Evolutionary conservation across 1,140 invertebrate species (phyloP).

Genomic region (Drosophila elegans): DNA sequence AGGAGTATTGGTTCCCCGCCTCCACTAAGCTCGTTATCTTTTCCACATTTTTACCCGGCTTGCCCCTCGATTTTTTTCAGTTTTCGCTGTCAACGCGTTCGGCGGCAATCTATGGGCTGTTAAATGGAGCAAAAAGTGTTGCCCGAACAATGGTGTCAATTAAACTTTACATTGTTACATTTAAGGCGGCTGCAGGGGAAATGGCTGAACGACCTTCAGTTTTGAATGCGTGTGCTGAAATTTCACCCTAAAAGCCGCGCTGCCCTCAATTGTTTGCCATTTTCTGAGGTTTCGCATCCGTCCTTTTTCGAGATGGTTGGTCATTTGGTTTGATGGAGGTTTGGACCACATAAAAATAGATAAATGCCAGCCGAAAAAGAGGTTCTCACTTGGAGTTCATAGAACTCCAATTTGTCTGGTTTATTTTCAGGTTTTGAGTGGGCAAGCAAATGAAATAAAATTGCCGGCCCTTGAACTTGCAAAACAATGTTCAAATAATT

Average conservation of each 20-base stretch:
- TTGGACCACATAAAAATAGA: conserved; percentile 70
- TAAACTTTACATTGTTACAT: conserved; percentile 80
- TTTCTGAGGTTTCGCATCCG: conserved; percentile 28
- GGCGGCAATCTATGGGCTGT: conserved; percentile 74
- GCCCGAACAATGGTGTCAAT: conserved; percentile 81
- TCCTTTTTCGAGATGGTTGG: conserved; percentile 30
- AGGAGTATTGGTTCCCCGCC: not conserved
- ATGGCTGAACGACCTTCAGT: conserved; percentile 53
- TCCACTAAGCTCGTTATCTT: conserved; percentile 45
- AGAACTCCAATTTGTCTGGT: conserved; percentile 35
- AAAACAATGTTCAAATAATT: conserved; percentile 13
- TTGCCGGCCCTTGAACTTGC: conserved; percentile 12
- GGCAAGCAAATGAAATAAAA: conserved; percentile 18
- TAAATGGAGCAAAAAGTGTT: conserved; percentile 83
- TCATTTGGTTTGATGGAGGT: conserved; percentile 64
- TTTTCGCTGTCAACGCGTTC: conserved; percentile 62
- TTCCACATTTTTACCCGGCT: conserved; percentile 40
- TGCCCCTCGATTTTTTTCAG: conserved; percentile 35
- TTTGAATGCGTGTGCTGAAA: conserved; percentile 61
- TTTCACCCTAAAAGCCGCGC: conserved; percentile 22
- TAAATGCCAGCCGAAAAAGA: conserved; percentile 40
- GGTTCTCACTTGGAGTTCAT: conserved; percentile 28
- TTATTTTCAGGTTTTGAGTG: conserved; percentile 40
- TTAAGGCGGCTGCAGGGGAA: conserved; percentile 32
- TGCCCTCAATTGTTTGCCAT: conserved; percentile 6